Evolutionary conservation across 2,888 invertebrate genomes (phyloP).

Genomic region (Troides helena): DNA sequence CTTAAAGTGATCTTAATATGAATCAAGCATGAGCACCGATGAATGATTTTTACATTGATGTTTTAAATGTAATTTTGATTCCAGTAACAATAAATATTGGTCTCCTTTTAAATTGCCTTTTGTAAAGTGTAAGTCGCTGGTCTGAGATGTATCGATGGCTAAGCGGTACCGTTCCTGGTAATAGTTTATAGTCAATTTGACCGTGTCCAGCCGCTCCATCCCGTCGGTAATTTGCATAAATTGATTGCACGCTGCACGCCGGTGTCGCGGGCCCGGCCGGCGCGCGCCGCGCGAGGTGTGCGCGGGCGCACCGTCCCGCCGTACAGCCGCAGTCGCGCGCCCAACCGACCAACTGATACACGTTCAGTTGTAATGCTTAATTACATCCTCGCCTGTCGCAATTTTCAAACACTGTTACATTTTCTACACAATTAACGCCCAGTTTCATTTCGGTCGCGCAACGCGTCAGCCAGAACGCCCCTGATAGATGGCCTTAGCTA

Average conservation of each 20-base stretch:
- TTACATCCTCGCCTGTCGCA: slow-evolving; percentile 68
- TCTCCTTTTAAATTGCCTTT: background rate
- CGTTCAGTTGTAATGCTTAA: slow-evolving; percentile 69
- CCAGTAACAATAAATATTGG: background rate
- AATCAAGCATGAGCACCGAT: too few relatives aligned
- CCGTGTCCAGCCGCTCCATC: slow-evolving; percentile 52
- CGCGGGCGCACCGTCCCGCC: slow-evolving; percentile 46
- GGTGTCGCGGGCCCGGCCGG: slow-evolving; percentile 43
- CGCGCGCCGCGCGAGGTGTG: slow-evolving; percentile 43
- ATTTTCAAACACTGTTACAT: slow-evolving; percentile 55
- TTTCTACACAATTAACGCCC: slow-evolving; percentile 31
- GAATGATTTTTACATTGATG: too few relatives aligned
- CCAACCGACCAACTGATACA: slow-evolving; percentile 74
- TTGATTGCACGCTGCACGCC: slow-evolving; percentile 62
- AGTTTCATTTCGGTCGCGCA: slow-evolving; percentile 44
- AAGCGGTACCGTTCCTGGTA: slow-evolving; percentile 30
- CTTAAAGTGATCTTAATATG: too few relatives aligned
- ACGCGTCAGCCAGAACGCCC: slow-evolving; percentile 37
- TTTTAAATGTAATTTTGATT: too few relatives aligned
- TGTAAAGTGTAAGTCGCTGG: background rate
- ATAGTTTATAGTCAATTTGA: slow-evolving; percentile 41
- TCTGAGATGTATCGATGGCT: slow-evolving; percentile 1
- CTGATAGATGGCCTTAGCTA: slow-evolving; percentile 47
- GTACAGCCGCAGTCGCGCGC: slow-evolving; percentile 68
- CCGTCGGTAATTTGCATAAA: slow-evolving; percentile 76